A percentile compares a stretch with the other conserved stretches of the same genome.
phyloP scores from a whole-genome alignment of 2,888 invertebrate genomes.

The Limenitis camilla region DNA sequence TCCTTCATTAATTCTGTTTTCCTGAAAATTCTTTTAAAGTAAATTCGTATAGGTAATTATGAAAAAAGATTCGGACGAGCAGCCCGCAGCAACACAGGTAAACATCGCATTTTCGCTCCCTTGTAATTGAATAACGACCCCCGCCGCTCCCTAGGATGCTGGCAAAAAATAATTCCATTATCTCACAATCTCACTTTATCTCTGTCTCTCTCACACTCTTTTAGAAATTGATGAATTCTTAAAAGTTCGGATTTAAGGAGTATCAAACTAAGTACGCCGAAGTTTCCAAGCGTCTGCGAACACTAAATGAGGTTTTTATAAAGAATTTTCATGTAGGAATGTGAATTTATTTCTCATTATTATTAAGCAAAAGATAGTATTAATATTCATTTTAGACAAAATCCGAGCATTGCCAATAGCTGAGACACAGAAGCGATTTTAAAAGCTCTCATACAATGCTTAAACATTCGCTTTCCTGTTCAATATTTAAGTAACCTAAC shows the following conservation, averaged over 20 bases:
- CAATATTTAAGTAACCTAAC: too few relatives aligned
- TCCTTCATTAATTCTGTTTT: slow-evolving; percentile 15
- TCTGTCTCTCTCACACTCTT: slow-evolving; percentile 32
- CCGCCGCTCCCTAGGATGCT: slow-evolving; percentile 12
- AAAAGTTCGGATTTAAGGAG: slow-evolving; percentile 9
- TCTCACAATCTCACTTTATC: slow-evolving; percentile 42
- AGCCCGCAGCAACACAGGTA: slow-evolving; percentile 55
- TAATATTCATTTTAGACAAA: too few relatives aligned
- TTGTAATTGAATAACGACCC: slow-evolving; percentile 51
- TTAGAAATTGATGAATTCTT: slow-evolving; percentile 12
- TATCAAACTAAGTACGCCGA: slow-evolving; percentile 6
- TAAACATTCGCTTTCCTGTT: too few relatives aligned
- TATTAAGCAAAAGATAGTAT: too few relatives aligned
- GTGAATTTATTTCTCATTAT: slow-evolving; percentile 4
- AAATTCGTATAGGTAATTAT: slow-evolving; percentile 44
- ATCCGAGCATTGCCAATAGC: too few relatives aligned
- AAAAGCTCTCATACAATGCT: too few relatives aligned
- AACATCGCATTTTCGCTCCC: slow-evolving; percentile 54
- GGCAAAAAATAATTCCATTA: slow-evolving; percentile 58
- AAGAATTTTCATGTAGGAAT: slow-evolving; percentile 2
- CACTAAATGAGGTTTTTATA: slow-evolving; percentile 13
- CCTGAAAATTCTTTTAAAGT: slow-evolving; percentile 30
- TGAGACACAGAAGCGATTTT: too few relatives aligned
- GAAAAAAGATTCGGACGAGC: slow-evolving; percentile 43
- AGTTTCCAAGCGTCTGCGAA: slow-evolving; percentile 8